These are phyloP conservation scores for Xenotilapia caudafasciata DNA, from an alignment of 2,113 vertebrate species.

Conservation along the genomic window DNA sequence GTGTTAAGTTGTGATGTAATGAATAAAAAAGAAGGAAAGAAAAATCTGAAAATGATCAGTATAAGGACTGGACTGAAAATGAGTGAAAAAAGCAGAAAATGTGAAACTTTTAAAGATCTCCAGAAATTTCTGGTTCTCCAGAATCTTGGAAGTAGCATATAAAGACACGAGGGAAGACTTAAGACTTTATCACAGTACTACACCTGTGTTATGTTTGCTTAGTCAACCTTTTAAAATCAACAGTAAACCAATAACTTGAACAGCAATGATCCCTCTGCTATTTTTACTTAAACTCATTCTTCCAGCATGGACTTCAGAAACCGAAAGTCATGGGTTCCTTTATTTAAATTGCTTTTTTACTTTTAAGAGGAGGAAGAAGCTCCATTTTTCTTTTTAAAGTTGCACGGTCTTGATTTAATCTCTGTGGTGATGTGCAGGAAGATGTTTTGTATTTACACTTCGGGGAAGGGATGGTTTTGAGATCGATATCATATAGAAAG, in stretches of 20 bases:
- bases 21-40: background rate
- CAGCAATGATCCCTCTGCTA: background rate
- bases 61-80: background rate
- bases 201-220: background rate
- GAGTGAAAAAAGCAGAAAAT: background rate
- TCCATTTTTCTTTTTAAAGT: background rate
- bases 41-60: background rate
- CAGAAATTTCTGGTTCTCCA: background rate
- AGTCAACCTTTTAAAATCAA: background rate
- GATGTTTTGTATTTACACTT: background rate
- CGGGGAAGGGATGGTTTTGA: background rate
- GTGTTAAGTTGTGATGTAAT: background rate
- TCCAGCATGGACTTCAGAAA: background rate
- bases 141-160: background rate
- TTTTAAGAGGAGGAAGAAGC: background rate
- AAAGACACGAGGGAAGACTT: background rate
- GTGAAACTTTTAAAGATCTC: background rate
- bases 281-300: background rate
- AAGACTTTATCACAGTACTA: background rate
- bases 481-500: background rate
- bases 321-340: background rate
- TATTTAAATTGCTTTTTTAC: background rate
- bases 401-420: background rate
- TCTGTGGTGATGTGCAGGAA: background rate
- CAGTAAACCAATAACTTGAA: background rate